Percentiles rank a stretch among this genome's conserved stretches.
These are phyloP conservation scores for Bombus superbus DNA, from an alignment of 1,140 invertebrate genomes.

Conservation along the genomic window DNA sequence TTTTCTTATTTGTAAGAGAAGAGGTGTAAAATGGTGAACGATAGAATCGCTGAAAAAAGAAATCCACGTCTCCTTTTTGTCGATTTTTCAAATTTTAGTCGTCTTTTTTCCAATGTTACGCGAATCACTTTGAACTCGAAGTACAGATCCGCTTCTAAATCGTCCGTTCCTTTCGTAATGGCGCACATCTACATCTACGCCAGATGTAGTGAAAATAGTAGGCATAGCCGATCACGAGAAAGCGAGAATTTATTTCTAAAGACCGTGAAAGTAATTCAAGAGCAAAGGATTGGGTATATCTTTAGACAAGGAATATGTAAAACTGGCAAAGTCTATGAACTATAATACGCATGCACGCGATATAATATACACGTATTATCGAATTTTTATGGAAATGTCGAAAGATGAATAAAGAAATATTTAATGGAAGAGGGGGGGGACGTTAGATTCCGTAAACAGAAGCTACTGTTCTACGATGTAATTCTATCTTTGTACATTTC, in stretches of 20 bases:
- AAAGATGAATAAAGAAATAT: neutral
- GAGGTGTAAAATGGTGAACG: neutral
- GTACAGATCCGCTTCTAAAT: too few relatives aligned
- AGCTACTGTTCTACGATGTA: conserved; percentile 19
- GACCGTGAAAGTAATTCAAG: neutral
- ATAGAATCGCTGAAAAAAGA: too few relatives aligned
- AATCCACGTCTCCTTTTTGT: neutral
- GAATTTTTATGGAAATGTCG: neutral
- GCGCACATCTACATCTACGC: neutral
- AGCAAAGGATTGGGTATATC: neutral
- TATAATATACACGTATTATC: neutral
- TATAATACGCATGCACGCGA: conserved; percentile 1
- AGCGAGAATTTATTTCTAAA: neutral
- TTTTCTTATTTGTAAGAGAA: too few relatives aligned
- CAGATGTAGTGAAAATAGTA: neutral
- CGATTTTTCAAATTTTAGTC: neutral
- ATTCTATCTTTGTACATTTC: neutral
- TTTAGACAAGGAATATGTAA: too few relatives aligned
- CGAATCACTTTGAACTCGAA: neutral
- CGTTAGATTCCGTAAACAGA: conserved; percentile 9
- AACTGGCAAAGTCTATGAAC: too few relatives aligned
- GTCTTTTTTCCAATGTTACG: neutral
- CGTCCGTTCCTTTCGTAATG: too few relatives aligned
- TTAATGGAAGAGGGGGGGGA: neutral
- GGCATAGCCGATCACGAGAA: neutral